Evolutionary conservation across 2,888 invertebrate genomes (phyloP).

Genomic region (Acrobasis consociella): DNA sequence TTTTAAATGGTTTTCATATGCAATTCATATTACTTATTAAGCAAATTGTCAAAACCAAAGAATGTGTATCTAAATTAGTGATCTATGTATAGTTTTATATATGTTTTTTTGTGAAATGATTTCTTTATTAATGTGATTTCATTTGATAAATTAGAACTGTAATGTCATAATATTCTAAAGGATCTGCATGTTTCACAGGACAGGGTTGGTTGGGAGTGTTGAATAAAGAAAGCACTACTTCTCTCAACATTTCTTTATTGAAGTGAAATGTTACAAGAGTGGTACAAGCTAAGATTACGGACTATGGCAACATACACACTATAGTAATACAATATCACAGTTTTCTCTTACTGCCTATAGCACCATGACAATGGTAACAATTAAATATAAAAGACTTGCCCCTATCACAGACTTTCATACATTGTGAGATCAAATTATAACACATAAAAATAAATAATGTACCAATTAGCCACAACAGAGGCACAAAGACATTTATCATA

Average conservation of each 20-base stretch:
- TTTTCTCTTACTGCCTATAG: slow-evolving; percentile 33
- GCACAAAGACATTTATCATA: background rate
- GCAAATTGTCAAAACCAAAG: background rate
- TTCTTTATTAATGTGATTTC: background rate
- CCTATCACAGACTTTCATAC: background rate
- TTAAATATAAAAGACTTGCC: background rate
- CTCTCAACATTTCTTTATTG: slow-evolving; percentile 73
- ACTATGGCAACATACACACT: slow-evolving; percentile 42
- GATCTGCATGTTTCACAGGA: slow-evolving; percentile 31
- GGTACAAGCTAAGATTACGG: slow-evolving; percentile 49
- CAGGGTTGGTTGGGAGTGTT: slow-evolving; percentile 40
- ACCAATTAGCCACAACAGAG: slow-evolving; percentile 11
- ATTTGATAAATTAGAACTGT: background rate
- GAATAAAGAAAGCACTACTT: slow-evolving; percentile 64
- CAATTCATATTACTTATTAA: background rate
- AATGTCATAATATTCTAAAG: background rate
- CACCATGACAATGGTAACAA: slow-evolving; percentile 7
- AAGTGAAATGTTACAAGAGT: slow-evolving; percentile 65
- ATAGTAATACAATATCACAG: slow-evolving; percentile 45
- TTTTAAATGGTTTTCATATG: background rate
- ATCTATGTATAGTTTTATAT: background rate
- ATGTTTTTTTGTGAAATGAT: background rate
- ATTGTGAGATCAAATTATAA: slow-evolving; percentile 1
- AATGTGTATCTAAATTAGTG: background rate
- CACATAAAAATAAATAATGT: background rate